Percentiles rank a stretch among this genome's conserved stretches.
These are phyloP conservation scores for Diarsia mendica DNA, from an alignment of 2,888 invertebrate genomes.

Conservation along the genomic window DNA sequence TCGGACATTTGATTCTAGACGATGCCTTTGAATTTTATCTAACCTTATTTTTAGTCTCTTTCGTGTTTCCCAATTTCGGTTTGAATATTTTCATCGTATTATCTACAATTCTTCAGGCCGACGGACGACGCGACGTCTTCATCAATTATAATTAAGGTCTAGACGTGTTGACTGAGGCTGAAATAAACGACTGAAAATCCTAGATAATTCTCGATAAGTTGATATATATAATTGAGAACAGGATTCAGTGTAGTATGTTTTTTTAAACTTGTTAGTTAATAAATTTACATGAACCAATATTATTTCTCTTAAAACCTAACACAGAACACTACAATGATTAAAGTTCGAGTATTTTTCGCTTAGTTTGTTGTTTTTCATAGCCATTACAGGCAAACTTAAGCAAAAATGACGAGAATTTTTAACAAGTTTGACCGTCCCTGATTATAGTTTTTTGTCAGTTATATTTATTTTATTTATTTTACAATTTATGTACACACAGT, in stretches of 20 bases:
- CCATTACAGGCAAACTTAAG: no score
- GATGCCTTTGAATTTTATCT: no score
- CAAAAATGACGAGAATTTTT: no score
- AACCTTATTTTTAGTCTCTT: background rate
- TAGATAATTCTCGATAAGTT: background rate
- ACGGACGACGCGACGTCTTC: background rate
- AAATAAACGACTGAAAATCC: background rate
- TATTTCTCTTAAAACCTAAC: no score
- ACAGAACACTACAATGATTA: background rate
- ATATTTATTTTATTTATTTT: no score
- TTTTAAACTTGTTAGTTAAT: background rate
- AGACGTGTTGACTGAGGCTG: background rate
- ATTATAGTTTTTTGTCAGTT: no score
- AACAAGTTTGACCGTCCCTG: no score
- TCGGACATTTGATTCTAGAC: background rate
- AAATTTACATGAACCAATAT: background rate
- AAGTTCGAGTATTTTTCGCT: background rate
- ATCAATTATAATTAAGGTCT: constrained; percentile 28
- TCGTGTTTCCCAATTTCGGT: background rate
- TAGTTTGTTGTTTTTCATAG: no score
- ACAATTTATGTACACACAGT: no score
- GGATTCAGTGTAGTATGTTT: background rate
- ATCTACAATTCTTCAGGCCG: background rate
- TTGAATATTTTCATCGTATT: constrained; percentile 18
- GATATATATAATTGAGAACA: background rate